phyloP scores from a whole-genome alignment of 2,888 invertebrate species.

The Conistra vaccinii region DNA sequence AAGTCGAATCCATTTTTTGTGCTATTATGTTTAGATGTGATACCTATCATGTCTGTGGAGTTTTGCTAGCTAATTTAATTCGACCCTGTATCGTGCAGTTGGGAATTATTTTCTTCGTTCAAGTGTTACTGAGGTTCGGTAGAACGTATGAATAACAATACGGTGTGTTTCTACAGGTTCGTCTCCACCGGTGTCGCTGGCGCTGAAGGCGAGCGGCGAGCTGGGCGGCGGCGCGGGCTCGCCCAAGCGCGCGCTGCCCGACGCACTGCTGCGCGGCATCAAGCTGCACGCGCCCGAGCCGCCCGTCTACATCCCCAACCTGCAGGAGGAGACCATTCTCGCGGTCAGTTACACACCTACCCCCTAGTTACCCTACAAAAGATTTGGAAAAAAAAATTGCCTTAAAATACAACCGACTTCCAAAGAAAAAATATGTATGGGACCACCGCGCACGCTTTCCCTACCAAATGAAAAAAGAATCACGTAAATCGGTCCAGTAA shows the following conservation, averaged over 20 bases:
- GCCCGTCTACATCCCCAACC: constrained; percentile 96
- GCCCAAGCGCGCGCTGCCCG: constrained; percentile 88
- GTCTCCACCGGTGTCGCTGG: constrained; percentile 86
- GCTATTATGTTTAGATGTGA: not conserved
- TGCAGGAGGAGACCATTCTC: constrained; percentile 98
- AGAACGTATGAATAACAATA: not conserved
- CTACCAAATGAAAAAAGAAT: not conserved
- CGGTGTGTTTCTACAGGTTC: constrained; percentile 70
- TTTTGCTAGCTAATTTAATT: not conserved
- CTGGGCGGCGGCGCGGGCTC: constrained; percentile 83
- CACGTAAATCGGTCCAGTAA: not conserved
- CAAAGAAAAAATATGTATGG: not conserved
- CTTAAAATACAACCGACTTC: not conserved
- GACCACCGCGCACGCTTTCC: not conserved
- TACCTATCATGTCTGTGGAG: not conserved
- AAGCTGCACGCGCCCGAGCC: constrained; percentile 86
- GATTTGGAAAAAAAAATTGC: not conserved
- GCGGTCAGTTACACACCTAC: constrained; percentile 90
- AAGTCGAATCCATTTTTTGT: not conserved
- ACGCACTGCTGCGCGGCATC: constrained; percentile 88
- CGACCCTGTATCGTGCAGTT: not conserved
- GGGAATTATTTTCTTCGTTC: not conserved
- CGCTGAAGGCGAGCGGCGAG: constrained; percentile 91
- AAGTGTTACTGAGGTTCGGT: not conserved
- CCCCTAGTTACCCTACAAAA: not conserved